Percentiles rank a stretch among this genome's conserved stretches.
Evolutionary conservation across 2,888 invertebrate species (phyloP).

Genomic region (Megaustenia siamemsis): DNA sequence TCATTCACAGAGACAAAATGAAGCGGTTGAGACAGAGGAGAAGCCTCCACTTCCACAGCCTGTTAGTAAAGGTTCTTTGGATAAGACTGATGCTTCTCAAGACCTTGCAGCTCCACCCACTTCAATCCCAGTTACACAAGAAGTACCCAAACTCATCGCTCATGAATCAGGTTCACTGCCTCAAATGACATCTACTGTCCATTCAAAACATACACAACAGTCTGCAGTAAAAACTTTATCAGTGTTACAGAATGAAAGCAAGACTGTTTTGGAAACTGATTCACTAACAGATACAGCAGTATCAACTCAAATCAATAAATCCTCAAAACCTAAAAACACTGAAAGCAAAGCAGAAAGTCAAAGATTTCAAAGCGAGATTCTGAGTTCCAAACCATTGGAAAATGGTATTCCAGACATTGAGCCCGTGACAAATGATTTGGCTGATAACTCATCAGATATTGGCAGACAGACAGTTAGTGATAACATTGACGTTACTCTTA

Average conservation of each 20-base stretch:
- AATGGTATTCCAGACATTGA: slow-evolving; percentile 22
- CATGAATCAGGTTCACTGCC: background rate
- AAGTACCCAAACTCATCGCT: background rate
- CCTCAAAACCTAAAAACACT: slow-evolving; percentile 18
- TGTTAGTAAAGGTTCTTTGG: background rate
- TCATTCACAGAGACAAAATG: background rate
- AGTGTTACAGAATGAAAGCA: background rate
- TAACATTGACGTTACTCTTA: slow-evolving; percentile 20
- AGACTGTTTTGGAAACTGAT: background rate
- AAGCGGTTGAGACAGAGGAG: background rate
- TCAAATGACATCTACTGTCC: background rate
- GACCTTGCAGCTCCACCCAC: background rate
- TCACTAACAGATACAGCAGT: background rate
- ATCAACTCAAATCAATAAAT: background rate
- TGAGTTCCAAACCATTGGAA: slow-evolving; percentile 28
- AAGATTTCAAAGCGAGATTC: slow-evolving; percentile 2
- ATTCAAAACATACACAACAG: background rate
- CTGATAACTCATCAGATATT: background rate
- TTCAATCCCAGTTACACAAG: background rate
- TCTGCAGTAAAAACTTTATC: background rate
- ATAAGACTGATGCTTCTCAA: slow-evolving; percentile 14
- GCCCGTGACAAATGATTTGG: background rate
- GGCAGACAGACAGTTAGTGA: background rate
- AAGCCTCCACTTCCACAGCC: slow-evolving; percentile 25
- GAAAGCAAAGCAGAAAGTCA: background rate